These are phyloP conservation scores for Cebidichthys violaceus DNA, from an alignment of 2,113 vertebrate species.

Conservation along the genomic window DNA sequence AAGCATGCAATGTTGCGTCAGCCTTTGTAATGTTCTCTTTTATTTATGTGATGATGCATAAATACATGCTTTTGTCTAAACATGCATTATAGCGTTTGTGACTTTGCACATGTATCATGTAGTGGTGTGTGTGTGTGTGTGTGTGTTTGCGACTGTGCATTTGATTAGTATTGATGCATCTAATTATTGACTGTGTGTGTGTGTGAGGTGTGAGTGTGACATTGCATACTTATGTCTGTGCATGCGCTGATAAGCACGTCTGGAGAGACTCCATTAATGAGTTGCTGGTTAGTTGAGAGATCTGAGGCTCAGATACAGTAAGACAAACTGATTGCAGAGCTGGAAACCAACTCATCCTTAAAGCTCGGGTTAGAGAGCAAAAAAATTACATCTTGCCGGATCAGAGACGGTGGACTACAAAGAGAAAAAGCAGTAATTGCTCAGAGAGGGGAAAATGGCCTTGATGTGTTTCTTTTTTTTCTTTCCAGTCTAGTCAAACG, in stretches of 20 bases:
- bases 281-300: conserved; percentile 6
- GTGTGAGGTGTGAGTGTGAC: background rate
- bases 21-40: background rate
- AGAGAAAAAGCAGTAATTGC: conserved; percentile 19
- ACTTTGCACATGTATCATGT: background rate
- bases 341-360: conserved; percentile 17
- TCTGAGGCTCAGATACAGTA: conserved; percentile 3
- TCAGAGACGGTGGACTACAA: conserved; percentile 29
- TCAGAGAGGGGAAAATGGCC: background rate
- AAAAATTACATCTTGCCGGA: conserved; percentile 24
- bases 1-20: background rate
- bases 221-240: background rate
- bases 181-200: background rate
- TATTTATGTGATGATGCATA: background rate
- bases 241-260: background rate
- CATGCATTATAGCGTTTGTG: background rate
- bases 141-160: background rate
- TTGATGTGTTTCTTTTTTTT: background rate
- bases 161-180: background rate
- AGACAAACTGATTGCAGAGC: background rate
- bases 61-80: background rate
- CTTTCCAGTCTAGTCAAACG: background rate
- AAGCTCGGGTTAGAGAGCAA: conserved; percentile 17
- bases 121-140: background rate
- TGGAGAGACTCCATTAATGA: conserved; percentile 38